Base-by-base conservation (phyloP, 2,113 vertebrate genomes). In the Rhegmatorhina hoffmannsi region DNA sequence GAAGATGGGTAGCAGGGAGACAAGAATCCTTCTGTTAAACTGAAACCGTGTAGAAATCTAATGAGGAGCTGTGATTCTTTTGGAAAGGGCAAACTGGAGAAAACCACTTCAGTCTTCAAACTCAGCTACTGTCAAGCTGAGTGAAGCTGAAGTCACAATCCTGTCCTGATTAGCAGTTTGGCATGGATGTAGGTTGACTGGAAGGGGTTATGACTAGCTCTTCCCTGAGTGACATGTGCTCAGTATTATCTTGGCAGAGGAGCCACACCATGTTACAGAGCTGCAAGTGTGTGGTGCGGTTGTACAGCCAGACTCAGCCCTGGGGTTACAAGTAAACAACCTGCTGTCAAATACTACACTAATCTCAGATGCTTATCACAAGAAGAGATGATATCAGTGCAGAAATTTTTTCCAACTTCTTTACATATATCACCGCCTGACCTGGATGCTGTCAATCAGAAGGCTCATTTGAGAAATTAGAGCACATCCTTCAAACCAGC, bases 331-430 rank as follows among this genome's bases (percentile, higher is more conserved):
- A 72, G 20, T 33, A 33, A 90, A 75, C 29, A 81, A 6, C 9
- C 1, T 6, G 7, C 53, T 62, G 16, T 40, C 60, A 52, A 89
- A 47, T 43, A 47, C 19, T n/a, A 11, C 19, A 16, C 47, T 34
- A 12, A 29, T 62, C 46, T 76, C 46, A 63, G 18, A 33, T 75
- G 21, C 10, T 64, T 44, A 36, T 78, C 17, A 26, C 12, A 31
- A 40, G 47, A 18, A 17, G 38, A 70, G 34, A 7, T 0, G 1
- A 6, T 56, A 53, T 38, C 18, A 49, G 19, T 0, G 1, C 24
- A 75, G 52, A 84, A 63, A 40, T 59, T 59, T 70, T 72, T 46
- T 80, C 47, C 62, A 87, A 23, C 28, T 88, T 83, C 26, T 83
- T 13, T 25, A 33, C 17, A 36, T 1, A 17, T 28, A 46, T 62